phyloP scores from a whole-genome alignment of 1,140 invertebrate genomes.

The Acromyrmex charruanus region DNA sequence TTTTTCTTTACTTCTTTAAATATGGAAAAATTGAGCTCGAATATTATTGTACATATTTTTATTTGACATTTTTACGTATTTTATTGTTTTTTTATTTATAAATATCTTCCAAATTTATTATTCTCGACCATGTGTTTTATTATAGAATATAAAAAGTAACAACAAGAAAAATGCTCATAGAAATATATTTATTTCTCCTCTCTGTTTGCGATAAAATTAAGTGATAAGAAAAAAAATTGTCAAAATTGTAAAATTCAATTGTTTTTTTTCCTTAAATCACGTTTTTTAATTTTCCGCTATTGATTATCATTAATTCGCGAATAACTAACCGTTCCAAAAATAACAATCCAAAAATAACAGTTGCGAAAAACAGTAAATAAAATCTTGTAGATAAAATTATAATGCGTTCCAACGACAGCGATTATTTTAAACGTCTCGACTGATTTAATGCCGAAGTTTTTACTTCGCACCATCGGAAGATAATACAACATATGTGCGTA shows the following conservation, averaged over 20 bases:
- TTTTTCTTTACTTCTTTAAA: background rate
- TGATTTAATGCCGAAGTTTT: slow-evolving; percentile 47
- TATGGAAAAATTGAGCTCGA: background rate
- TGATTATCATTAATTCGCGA: background rate
- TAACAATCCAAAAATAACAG: background rate
- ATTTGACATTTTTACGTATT: background rate
- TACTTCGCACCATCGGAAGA: slow-evolving; percentile 51
- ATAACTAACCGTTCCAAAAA: background rate
- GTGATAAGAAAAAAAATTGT: background rate
- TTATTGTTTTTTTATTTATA: background rate
- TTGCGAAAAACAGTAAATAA: background rate
- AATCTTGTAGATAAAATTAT: background rate
- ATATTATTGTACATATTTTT: background rate
- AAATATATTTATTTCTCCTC: background rate
- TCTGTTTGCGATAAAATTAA: background rate
- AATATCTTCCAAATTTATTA: background rate
- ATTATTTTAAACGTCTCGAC: slow-evolving; percentile 51
- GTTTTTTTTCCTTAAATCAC: background rate
- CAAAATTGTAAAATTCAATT: background rate
- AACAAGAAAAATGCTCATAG: background rate
- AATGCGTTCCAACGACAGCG: background rate
- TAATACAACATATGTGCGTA: slow-evolving; percentile 36
- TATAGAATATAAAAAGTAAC: background rate
- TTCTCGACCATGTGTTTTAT: background rate
- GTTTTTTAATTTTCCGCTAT: background rate